A percentile compares a stretch with the other conserved stretches of the same genome.
phyloP scores from a whole-genome alignment of 2,888 invertebrate genomes.

The Gymnoscelis rufifasciata region DNA sequence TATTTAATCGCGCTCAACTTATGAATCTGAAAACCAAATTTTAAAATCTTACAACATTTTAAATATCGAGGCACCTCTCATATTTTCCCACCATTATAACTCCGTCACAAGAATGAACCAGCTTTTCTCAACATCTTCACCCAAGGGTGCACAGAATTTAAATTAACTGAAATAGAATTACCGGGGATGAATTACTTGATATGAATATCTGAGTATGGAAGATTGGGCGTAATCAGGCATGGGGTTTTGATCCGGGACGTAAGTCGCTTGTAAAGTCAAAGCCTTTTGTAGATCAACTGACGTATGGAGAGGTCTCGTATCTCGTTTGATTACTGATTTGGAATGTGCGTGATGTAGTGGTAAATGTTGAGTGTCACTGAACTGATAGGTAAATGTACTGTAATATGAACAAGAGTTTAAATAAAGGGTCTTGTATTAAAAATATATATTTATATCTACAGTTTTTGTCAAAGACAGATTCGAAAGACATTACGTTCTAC shows the following conservation, averaged over 20 bases:
- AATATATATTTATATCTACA: too few relatives aligned
- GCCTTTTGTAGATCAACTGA: conserved; percentile 2
- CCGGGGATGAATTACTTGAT: conserved; percentile 40
- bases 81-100: too few relatives aligned
- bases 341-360: too few relatives aligned
- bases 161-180: conserved; percentile 54
- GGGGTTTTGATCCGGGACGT: conserved; percentile 19
- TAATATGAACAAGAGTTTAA: too few relatives aligned
- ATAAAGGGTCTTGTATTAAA: too few relatives aligned
- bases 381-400: too few relatives aligned
- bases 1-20: too few relatives aligned
- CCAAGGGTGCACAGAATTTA: conserved; percentile 52
- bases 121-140: conserved; percentile 2
- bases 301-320: background rate
- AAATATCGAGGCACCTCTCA: too few relatives aligned
- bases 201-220: conserved; percentile 33
- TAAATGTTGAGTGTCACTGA: background rate
- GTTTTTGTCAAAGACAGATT: too few relatives aligned
- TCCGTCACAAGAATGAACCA: background rate
- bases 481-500: too few relatives aligned
- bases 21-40: too few relatives aligned
- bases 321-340: background rate
- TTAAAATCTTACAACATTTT: too few relatives aligned
- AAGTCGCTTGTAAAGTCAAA: conserved; percentile 9
- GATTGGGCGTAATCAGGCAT: conserved; percentile 38